Evolutionary conservation across 1,140 invertebrate species (phyloP), one percentile per base, ranked within the genome.

Genomic region (Stegodyphus mimosarum): DNA sequence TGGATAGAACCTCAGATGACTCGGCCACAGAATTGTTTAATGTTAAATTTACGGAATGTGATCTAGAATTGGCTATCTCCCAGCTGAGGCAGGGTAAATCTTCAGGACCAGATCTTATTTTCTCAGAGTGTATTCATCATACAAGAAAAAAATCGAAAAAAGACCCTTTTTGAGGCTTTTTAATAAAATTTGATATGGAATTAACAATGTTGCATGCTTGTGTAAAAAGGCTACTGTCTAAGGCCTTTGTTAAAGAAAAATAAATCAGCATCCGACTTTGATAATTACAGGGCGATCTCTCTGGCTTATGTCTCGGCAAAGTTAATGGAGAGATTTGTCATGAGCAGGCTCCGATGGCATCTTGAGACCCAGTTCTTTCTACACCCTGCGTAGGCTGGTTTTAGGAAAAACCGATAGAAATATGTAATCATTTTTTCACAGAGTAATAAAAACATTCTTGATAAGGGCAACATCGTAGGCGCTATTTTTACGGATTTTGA

Each of bases 161-260:
- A 72, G 17, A 33, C 6, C n/a, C 6, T 17, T 72, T 17, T 72
- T 72, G 48, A 72, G 50, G 17, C 6, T 33, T 50, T 72, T 72
- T 49, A 72, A 72, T 72, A 72, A 72, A 72, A 51, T 72, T 50
- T 67, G 64, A n/a, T 10, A 67, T 72, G 70, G n/a, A 50, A n/a
- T n/a, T n/a, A n/a, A n/a, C n/a, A n/a, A n/a, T n/a, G n/a, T n/a
- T n/a, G n/a, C n/a, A n/a, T n/a, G n/a, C n/a, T n/a, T n/a, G n/a
- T n/a, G n/a, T n/a, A n/a, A n/a, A n/a, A n/a, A n/a, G n/a, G n/a
- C n/a, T n/a, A n/a, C n/a, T n/a, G n/a, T n/a, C n/a, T n/a, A n/a
- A n/a, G n/a, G n/a, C n/a, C n/a, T n/a, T n/a, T n/a, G n/a, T n/a
- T n/a, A n/a, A n/a, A n/a, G n/a, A 33, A 33, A 33, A 3, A 33